These are phyloP conservation scores for Boleophthalmus pectinirostris DNA, from an alignment of 2,113 vertebrate genomes.

Conservation along the genomic window DNA sequence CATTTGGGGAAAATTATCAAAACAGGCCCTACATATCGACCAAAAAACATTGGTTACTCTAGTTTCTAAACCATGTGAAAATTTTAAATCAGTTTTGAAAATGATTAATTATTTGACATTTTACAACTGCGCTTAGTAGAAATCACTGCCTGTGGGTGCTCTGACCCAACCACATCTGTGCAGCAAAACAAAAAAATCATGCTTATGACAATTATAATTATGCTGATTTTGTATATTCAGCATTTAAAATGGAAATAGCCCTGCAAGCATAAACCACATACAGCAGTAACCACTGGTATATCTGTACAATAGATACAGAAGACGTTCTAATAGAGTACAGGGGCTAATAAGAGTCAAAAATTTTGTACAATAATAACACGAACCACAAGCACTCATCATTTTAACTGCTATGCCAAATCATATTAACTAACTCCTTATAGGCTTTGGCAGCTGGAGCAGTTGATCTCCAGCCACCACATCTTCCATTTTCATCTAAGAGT, in stretches of 20 bases:
- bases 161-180: too few species aligned
- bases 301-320: not conserved
- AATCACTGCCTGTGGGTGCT: too few species aligned
- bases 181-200: not conserved
- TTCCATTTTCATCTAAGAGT: not conserved
- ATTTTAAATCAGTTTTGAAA: too few species aligned
- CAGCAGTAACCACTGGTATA: not conserved
- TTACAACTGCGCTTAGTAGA: too few species aligned
- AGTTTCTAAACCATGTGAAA: too few species aligned
- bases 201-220: not conserved
- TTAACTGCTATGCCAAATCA: constrained; percentile 1
- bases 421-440: not conserved
- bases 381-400: not conserved
- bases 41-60: too few species aligned
- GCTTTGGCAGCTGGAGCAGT: not conserved
- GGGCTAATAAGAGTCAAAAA: not conserved
- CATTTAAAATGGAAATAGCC: not conserved
- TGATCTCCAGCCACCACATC: not conserved
- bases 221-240: not conserved
- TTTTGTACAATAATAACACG: not conserved
- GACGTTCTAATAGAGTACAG: not conserved
- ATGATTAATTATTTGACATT: too few species aligned
- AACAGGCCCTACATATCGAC: too few species aligned
- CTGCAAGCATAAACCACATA: not conserved
- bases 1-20: too few species aligned